phyloP scores from a whole-genome alignment of 2,797 vertebrate species.

The Muscicapa comitata region DNA sequence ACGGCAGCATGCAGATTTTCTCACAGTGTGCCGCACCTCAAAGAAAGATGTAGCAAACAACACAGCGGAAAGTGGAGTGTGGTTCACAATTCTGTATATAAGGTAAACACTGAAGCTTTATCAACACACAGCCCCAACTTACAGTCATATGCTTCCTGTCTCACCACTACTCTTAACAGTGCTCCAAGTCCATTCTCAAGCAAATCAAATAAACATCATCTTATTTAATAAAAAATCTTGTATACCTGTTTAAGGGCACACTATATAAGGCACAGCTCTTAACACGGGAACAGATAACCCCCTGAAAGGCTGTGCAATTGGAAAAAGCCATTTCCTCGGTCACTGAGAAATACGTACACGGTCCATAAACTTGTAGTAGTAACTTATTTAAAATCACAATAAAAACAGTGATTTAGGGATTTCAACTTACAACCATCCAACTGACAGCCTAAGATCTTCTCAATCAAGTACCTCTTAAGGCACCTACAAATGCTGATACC shows the following conservation, averaged over 20 bases:
- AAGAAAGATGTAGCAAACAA: background rate
- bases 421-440: background rate
- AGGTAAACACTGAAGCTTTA: background rate
- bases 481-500: background rate
- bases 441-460: background rate
- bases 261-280: background rate
- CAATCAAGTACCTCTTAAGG: background rate
- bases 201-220: background rate
- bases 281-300: background rate
- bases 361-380: background rate
- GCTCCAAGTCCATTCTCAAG: background rate
- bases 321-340: background rate
- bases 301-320: background rate
- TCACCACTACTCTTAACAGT: background rate
- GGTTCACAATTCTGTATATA: background rate
- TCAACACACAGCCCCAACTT: background rate
- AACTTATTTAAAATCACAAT: background rate
- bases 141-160: background rate
- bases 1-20: background rate
- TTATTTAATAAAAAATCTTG: background rate
- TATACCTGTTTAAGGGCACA: background rate
- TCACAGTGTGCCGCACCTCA: background rate
- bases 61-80: rapidly evolving
- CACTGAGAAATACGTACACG: background rate
- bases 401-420: background rate